Evolutionary conservation across 1,140 invertebrate genomes (phyloP).

Genomic region (Thrips palmi): DNA sequence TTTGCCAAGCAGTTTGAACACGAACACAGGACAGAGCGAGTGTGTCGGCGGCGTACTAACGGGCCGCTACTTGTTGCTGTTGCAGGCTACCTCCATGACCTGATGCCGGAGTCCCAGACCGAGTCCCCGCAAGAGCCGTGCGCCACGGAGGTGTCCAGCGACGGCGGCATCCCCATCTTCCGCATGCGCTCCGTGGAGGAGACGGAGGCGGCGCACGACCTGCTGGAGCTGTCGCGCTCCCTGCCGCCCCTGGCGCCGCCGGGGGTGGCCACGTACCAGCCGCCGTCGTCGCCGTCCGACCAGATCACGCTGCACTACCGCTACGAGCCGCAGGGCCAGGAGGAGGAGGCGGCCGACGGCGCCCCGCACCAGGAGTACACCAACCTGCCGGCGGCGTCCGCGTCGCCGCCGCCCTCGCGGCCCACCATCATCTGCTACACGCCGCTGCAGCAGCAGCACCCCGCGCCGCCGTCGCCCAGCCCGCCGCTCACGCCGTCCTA

Average conservation of each 20-base stretch:
- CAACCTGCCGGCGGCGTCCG: conserved; percentile 11
- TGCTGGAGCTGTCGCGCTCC: conserved; percentile 63
- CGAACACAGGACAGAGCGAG: no score
- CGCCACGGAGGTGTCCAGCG: conserved; percentile 19
- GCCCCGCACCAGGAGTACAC: conserved; percentile 20
- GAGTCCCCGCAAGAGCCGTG: conserved; percentile 27
- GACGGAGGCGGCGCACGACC: conserved; percentile 66
- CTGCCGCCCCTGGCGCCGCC: conserved; percentile 53
- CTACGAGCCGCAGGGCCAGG: conserved; percentile 64
- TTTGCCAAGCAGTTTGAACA: no score
- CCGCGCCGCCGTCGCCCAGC: conserved; percentile 41
- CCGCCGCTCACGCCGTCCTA: conserved; percentile 71
- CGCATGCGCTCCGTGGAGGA: conserved; percentile 51
- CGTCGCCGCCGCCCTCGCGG: no score
- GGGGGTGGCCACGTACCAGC: conserved; percentile 55
- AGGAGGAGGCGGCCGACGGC: conserved; percentile 29
- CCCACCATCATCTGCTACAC: conserved; percentile 17
- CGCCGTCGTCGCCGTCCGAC: conserved; percentile 32
- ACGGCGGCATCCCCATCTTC: conserved; percentile 24
- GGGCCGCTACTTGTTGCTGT: conserved; percentile 18
- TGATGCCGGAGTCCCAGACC: conserved; percentile 14
- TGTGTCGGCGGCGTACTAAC: no score
- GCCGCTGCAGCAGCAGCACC: conserved; percentile 18
- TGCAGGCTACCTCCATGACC: conserved; percentile 29
- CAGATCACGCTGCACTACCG: conserved; percentile 65